phyloP scores from a whole-genome alignment of 2,888 invertebrate genomes.

The Leucophora obtusa region DNA sequence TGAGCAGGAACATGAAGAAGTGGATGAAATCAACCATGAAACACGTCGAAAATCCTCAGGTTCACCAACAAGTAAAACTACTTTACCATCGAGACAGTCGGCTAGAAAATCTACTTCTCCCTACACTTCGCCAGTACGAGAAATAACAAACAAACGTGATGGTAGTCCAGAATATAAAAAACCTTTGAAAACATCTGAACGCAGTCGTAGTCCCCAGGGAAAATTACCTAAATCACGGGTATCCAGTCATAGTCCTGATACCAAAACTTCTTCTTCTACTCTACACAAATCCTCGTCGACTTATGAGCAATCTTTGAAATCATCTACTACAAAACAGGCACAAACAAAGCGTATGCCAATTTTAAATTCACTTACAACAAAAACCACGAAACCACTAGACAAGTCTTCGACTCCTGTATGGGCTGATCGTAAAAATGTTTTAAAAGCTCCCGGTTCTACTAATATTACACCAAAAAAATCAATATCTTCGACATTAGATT shows the following conservation, averaged over 20 bases:
- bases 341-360: conserved; percentile 63
- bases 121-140: not conserved
- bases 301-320: conserved; percentile 31
- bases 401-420: conserved; percentile 70
- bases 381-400: conserved; percentile 48
- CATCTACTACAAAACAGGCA: not conserved
- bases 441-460: conserved; percentile 66
- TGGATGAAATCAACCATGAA: conserved; percentile 31
- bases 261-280: conserved; percentile 12
- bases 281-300: conserved; percentile 7
- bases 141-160: conserved; percentile 21
- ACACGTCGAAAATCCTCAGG: not conserved
- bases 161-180: conserved; percentile 30
- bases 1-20: conserved; percentile 28
- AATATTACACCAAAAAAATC: conserved; percentile 29
- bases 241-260: conserved; percentile 45
- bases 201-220: conserved; percentile 45
- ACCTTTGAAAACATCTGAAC: conserved; percentile 12
- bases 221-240: conserved; percentile 2
- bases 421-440: conserved; percentile 73
- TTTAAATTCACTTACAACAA: not conserved
- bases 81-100: not conserved
- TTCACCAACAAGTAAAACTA: conserved; percentile 18
- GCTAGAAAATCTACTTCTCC: conserved; percentile 29
- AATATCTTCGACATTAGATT: conserved; percentile 47